These are phyloP conservation scores for Stratiolaelaps scimitus DNA, from an alignment of 1,140 invertebrate species.

Conservation along the genomic window DNA sequence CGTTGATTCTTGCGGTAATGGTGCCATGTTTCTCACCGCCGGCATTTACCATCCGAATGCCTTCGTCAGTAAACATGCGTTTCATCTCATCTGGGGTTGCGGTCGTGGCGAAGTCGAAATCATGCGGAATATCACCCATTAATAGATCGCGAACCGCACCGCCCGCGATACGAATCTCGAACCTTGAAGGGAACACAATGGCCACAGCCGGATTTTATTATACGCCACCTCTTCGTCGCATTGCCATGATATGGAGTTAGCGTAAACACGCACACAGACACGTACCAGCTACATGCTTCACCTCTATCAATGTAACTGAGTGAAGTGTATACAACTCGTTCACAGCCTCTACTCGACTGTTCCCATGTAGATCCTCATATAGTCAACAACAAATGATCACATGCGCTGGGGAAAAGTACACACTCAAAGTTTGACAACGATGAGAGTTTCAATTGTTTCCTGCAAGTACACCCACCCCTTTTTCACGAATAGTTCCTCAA, in stretches of 20 bases:
- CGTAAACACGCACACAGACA: background rate
- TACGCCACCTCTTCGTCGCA: no score
- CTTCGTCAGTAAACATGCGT: conserved; percentile 71
- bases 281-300: background rate
- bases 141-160: conserved; percentile 89
- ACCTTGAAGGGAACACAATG: conserved; percentile 48
- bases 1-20: conserved; percentile 88
- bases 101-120: conserved; percentile 93
- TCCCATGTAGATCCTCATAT: background rate
- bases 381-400: background rate
- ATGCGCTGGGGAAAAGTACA: background rate
- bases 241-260: no score
- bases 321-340: no score
- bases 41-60: conserved; percentile 77
- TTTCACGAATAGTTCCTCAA: conserved; percentile 62
- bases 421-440: background rate
- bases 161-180: conserved; percentile 81
- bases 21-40: conserved; percentile 96
- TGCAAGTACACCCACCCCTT: conserved; percentile 33
- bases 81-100: conserved; percentile 96
- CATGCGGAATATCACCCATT: conserved; percentile 66
- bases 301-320: background rate
- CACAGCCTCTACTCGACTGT: no score
- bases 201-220: no score
- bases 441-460: background rate